Evolutionary conservation across 1,140 invertebrate species (phyloP), one percentile per base, ranked within the genome.

Genomic region (Danaus plexippus): DNA sequence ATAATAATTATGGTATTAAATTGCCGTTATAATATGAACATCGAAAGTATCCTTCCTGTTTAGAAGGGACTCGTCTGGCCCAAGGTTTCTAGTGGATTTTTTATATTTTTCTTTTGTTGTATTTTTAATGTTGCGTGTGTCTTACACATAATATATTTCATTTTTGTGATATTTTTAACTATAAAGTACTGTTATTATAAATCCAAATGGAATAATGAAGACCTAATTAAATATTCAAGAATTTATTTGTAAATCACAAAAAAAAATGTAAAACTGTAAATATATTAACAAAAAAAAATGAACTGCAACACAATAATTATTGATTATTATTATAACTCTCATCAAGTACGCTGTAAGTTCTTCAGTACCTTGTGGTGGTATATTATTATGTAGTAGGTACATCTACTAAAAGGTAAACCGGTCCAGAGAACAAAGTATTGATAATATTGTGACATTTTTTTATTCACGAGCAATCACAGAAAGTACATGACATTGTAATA

Each of bases 151-250:
- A 81, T 88, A 87, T 82, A 87, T 87, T 87, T 87, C 86, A 85
- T 88, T 88, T 82, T 88, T 88, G 87, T 88, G 87, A 88, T 88
- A 88, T 88, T 87, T 87, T 88, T 87, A 86, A 87, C 80, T 84
- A 85, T 85, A 84, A 85, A 85, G 75, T 85, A 87, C 84, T 87
- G 84, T 87, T 85, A 87, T 87, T 83, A 69, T 84, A 83, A 84
- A 87, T 84, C 78, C 78, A 83, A 75, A 78, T 80, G 80, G 78
- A 85, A 82, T 77, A 83, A 84, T 85, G 80, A 82, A 82, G 82
- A 87, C 82, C 80, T 87, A 85, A 87, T 80, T 83, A 84, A 85
- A 85, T 85, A 85, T 83, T 87, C 84, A 84, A 83, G 84, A 87
- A 85, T 84, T 87, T 87, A 87, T 87, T 85, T 87, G 84, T 85